Evolutionary conservation across 1,140 invertebrate species (phyloP).

Genomic region (Danaus melanippus): DNA sequence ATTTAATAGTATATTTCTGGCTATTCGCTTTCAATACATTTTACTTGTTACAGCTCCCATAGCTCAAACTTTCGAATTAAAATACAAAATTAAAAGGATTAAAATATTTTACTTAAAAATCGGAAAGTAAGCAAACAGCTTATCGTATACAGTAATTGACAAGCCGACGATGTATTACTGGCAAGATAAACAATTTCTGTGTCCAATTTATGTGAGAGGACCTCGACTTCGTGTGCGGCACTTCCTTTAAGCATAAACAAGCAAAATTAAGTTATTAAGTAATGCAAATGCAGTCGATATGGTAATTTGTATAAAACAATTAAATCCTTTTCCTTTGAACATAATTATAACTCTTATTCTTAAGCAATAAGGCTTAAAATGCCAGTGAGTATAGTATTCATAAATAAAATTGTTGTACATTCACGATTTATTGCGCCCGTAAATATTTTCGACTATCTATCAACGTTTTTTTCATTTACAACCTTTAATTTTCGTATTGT

Average conservation of each 20-base stretch:
- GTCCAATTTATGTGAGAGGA: conserved; percentile 17
- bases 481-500: conserved; percentile 11
- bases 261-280: conserved; percentile 55
- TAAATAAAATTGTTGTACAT: conserved; percentile 7
- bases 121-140: too few species aligned
- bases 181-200: conserved; percentile 12
- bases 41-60: too few species aligned
- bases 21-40: too few species aligned
- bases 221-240: conserved; percentile 30
- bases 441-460: conserved; percentile 18
- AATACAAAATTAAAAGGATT: too few species aligned
- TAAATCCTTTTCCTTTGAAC: conserved; percentile 6
- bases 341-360: conserved; percentile 7
- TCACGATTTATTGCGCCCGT: conserved; percentile 11
- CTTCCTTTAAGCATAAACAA: conserved; percentile 28
- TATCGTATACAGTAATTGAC: conserved; percentile 6
- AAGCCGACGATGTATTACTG: conserved; percentile 6
- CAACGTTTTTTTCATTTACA: conserved; percentile 5
- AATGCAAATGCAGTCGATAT: conserved; percentile 51
- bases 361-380: conserved; percentile 11
- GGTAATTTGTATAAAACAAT: conserved; percentile 32
- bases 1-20: too few species aligned
- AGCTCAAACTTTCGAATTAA: too few species aligned
- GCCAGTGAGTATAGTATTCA: not conserved
- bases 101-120: too few species aligned